Evolutionary conservation across 2,113 vertebrate genomes (phyloP).

Genomic region (Notechis scutatus): DNA sequence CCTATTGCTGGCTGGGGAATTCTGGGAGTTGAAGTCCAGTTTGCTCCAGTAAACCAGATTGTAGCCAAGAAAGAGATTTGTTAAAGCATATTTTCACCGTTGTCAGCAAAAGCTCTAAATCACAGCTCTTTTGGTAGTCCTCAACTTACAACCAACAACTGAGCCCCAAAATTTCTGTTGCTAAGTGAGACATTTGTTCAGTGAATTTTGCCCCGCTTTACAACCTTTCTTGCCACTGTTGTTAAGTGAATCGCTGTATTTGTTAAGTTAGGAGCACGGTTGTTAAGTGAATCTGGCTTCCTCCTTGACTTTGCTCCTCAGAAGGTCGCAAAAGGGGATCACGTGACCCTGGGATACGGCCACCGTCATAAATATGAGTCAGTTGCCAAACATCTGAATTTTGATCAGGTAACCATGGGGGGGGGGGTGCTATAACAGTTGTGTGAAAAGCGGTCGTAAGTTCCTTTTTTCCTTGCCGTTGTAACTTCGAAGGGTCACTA

Average conservation of each 20-base stretch:
- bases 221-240: no score
- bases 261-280: no score
- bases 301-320: no score
- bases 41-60: neutral
- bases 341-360: fast-evolving
- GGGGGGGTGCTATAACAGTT: fast-evolving
- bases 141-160: neutral
- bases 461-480: neutral
- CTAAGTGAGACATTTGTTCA: neutral
- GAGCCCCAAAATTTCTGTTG: neutral
- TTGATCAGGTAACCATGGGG: no score
- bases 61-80: neutral
- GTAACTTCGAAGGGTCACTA: neutral
- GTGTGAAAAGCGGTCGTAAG: neutral
- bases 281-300: no score
- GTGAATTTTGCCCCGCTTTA: neutral
- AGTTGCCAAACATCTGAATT: no score
- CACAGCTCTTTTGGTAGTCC: neutral
- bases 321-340: no score
- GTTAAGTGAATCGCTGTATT: neutral
- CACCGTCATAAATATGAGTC: no score
- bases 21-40: neutral
- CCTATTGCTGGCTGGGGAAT: neutral
- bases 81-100: neutral
- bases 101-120: neutral